Evolutionary conservation across 2,888 invertebrate genomes (phyloP), one percentile per base, ranked within the genome.

Genomic region (Apamea epomidion): DNA sequence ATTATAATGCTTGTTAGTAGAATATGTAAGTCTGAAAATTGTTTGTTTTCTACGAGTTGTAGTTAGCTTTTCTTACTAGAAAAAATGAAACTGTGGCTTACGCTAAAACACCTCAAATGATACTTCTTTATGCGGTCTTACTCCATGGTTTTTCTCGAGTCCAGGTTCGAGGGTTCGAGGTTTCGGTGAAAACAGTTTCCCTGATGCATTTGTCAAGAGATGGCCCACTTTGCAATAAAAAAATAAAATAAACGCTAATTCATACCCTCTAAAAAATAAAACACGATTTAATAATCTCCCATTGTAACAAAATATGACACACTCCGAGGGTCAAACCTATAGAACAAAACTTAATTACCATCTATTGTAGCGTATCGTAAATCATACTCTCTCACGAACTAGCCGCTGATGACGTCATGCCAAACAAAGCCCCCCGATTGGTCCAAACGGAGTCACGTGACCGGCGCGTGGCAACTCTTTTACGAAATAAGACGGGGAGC

Each of bases 331-430:
- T 83, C 75, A 78, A 32, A 76, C 68, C 51, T 82, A 83, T 67
- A 68, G 65, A 80, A 89, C 82, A 80, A 89, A 89, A 89, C 84
- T 81, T 84, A 89, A 89, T 89, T 89, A 85, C 84, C 89, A 82
- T 77, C 87, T 80, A 87, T 89, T 88, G 89, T 89, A 83, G 77
- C 48, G 54, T 81, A 87, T 89, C 87, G 87, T 89, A 88, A 89
- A 89, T 89, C 88, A 87, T 89, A 74, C 82, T 89, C 86, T 88
- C 89, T 87, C 89, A 88, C 89, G 87, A 80, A 87, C 87, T 87
- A 85, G 84, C 84, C 85, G 72, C 42, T 77, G 86, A 80, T 89
- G 89, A 89, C 89, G 89, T 89, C 89, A 89, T 67, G 48, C 37
- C 83, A 77, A 88, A 88, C 84, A 89, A 86, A 78, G 79, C 51